A percentile compares a stretch with the other conserved stretches of the same genome.
Conservation (phyloP, 2,888 invertebrate genomes). For the Lasius fuliginosus region DNA sequence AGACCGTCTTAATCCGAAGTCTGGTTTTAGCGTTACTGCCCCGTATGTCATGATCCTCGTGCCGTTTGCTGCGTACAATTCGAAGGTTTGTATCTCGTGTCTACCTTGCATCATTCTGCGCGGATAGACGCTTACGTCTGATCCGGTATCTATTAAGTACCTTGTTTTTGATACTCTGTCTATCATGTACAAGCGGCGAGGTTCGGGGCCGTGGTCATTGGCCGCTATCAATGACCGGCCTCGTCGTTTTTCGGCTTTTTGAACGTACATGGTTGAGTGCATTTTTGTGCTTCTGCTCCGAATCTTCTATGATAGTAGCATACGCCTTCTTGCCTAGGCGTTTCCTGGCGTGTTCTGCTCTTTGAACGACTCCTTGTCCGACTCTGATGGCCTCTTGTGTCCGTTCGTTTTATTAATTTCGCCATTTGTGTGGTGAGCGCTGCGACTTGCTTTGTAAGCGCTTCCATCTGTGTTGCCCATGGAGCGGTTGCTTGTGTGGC, state of each 20-base stretch:
- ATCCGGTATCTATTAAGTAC: neutral
- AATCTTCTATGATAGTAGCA: neutral
- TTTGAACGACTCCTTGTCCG: no score
- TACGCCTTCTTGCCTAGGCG: neutral
- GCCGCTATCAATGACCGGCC: neutral
- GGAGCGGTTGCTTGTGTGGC: no score
- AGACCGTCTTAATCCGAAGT: neutral
- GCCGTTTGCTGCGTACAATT: neutral
- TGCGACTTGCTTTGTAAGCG: neutral
- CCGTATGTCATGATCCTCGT: neutral
- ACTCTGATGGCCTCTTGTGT: no score
- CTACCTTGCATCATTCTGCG: no score
- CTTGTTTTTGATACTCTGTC: neutral
- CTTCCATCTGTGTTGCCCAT: neutral
- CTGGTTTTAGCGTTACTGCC: rapidly evolving
- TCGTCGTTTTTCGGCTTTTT: neutral
- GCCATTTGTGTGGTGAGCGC: neutral
- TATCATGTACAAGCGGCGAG: neutral
- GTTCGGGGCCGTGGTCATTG: neutral
- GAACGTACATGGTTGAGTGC: neutral
- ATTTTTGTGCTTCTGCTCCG: neutral
- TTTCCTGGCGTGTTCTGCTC: neutral
- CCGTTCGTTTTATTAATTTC: no score
- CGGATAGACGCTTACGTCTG: neutral
- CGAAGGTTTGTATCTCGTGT: no score